Evolutionary conservation across 2,797 vertebrate species (phyloP).

Genomic region (Aselliscus stoliczkanus): DNA sequence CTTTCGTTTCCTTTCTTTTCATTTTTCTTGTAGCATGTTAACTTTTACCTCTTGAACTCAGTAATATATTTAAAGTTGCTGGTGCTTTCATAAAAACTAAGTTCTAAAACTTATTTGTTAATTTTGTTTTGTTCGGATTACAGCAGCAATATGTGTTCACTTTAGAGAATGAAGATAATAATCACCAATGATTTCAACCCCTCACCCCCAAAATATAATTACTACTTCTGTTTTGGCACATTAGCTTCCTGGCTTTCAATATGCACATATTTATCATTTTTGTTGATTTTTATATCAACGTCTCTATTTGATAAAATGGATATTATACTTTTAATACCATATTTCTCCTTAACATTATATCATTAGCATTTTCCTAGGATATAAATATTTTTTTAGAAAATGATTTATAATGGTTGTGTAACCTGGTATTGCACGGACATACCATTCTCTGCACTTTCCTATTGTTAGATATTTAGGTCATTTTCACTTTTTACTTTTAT

Average conservation of each 20-base stretch:
- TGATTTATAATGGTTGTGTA: not conserved
- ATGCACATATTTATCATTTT: not conserved
- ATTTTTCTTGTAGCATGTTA: not conserved
- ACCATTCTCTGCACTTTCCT: not conserved
- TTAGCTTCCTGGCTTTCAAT: not conserved
- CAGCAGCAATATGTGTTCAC: not conserved
- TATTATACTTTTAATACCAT: not conserved
- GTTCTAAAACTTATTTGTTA: not conserved
- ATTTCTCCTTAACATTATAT: not conserved
- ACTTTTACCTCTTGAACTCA: not conserved
- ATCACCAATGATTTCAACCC: not conserved
- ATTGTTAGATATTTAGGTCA: not conserved
- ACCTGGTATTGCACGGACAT: not conserved
- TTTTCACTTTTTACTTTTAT: not conserved
- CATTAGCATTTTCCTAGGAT: not conserved
- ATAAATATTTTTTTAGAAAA: not conserved
- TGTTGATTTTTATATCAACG: not conserved
- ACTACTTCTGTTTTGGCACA: not conserved
- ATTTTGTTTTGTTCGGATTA: not conserved
- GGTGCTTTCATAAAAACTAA: not conserved
- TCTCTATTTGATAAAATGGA: not conserved
- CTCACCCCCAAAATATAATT: not conserved
- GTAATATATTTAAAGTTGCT: not conserved
- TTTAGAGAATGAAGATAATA: constrained; percentile 27
- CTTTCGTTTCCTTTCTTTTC: not conserved